Percentiles rank a stretch among this genome's conserved stretches.
phyloP scores from a whole-genome alignment of 2,797 vertebrate genomes.

The Ispidina lecontei region DNA sequence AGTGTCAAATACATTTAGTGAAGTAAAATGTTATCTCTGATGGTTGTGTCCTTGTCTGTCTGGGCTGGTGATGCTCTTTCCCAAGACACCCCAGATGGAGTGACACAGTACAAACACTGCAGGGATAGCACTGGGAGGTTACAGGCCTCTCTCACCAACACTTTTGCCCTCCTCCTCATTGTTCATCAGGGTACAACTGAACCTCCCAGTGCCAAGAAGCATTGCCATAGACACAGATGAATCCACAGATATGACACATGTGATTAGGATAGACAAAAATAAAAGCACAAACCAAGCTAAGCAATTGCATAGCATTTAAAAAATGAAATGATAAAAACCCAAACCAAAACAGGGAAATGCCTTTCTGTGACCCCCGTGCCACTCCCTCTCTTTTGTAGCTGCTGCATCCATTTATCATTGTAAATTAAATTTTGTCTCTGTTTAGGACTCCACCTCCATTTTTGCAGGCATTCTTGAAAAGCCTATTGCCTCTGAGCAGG shows the following conservation, averaged over 20 bases:
- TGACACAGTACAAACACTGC: not conserved
- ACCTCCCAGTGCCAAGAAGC: not conserved
- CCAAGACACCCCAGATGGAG: not conserved
- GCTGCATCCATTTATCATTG: not conserved
- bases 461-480: not conserved
- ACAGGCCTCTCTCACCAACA: not conserved
- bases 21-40: not conserved
- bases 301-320: not conserved
- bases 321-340: not conserved
- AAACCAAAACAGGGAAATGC: not conserved
- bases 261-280: not conserved
- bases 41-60: not conserved
- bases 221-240: not conserved
- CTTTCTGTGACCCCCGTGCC: not conserved
- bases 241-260: rapidly evolving
- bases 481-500: not conserved
- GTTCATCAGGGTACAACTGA: rapidly evolving
- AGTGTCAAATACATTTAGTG: rapidly evolving
- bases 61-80: not conserved
- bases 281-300: not conserved
- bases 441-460: not conserved
- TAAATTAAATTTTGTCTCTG: not conserved
- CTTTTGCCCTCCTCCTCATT: not conserved
- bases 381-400: not conserved
- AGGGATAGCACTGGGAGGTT: not conserved